Evolutionary conservation across 1,140 invertebrate genomes (phyloP), one percentile per base, ranked within the genome.

Genomic region (Penaeus vannamei): DNA sequence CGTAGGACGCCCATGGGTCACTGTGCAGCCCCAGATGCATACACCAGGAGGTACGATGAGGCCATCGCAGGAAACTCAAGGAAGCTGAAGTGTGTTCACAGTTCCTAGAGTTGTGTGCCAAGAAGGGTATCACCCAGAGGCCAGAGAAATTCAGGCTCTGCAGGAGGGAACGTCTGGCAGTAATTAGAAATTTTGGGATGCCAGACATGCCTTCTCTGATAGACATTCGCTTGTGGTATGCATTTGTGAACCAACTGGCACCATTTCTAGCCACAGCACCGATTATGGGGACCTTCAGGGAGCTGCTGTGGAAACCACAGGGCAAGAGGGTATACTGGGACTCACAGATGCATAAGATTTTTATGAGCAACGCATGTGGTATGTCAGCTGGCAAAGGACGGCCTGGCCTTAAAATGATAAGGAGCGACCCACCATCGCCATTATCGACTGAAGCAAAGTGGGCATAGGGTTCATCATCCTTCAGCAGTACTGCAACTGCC

Each of bases 1-100:
- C n/a, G n/a, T n/a, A n/a, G n/a, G n/a, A n/a, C n/a, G n/a, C 84
- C 66, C 66, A 77, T 76, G 84, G 72, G 69, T 17, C 84, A 85
- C 66, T 59, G 84, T 23, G 22, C 84, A 42, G 19, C 42, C 1
- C 22, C 60, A 17, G 61, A n/a, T n/a, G n/a, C n/a, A n/a, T n/a
- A n/a, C n/a, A n/a, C n/a, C n/a, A n/a, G n/a, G n/a, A n/a, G n/a
- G 77, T 76, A 69, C 66, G 66, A 76, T 2, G 69, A 85, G n/a
- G 69, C 36, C 32, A 76, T 85, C 42, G 17, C 17, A n/a, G 66
- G 77, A 23, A 36, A 66, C 14, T 64, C 83, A 32, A 23, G 62
- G 14, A 85, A 85, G 64, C 17, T 66, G 7, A 83, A 85, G 23
- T 85, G 84, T 32, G 32, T 76, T n/a, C 23, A 77, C 29, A 85